Base-by-base conservation (phyloP, 2,888 invertebrate species). In the Eupithecia dodoneata region DNA sequence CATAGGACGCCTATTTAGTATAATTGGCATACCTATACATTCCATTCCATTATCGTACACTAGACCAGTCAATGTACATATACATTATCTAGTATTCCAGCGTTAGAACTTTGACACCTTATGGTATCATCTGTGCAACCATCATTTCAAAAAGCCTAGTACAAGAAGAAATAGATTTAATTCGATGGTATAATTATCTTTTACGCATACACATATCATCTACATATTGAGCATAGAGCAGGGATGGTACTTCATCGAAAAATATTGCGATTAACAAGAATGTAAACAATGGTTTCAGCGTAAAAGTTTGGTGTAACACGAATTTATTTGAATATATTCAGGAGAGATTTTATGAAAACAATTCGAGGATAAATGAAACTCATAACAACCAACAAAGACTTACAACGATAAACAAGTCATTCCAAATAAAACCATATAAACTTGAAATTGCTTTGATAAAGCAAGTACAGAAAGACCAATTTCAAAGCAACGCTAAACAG, bases 201-300 rank as follows among this genome's bases (percentile, higher is more conserved):
- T 7, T 45, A 45, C 45, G 2, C 45, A 45, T 45, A 7, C 12
- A 49, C 0, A 49, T 12, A 49, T 0, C 3, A 49, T 4, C 12
- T 10, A 12, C 49, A 4, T 13, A 4, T 49, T 13, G 2, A 49
- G 13, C 49, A 52, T 49, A 49, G 13, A 3, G 13, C 13, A 4
- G 49, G 49, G 49, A 4, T 49, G 49, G 5, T 45, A 13, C 12
- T 49, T 4, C 0, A 49, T 78, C 76, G 73, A 81, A 82, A 77
- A 79, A 79, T 78, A 78, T 78, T 76, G 79, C 67, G 79, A 80
- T 81, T 47, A 49, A 71, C 72, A 75, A 76, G 76, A 79, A 78
- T 79, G 80, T 80, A 82, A 82, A 80, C 80, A 82, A 78, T 77
- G 76, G 78, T 75, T 80, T 80, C 76, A 76, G 77, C 73, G 80